Evolutionary conservation across 2,113 vertebrate genomes (phyloP).

Genomic region (Phoenicopterus ruber): DNA sequence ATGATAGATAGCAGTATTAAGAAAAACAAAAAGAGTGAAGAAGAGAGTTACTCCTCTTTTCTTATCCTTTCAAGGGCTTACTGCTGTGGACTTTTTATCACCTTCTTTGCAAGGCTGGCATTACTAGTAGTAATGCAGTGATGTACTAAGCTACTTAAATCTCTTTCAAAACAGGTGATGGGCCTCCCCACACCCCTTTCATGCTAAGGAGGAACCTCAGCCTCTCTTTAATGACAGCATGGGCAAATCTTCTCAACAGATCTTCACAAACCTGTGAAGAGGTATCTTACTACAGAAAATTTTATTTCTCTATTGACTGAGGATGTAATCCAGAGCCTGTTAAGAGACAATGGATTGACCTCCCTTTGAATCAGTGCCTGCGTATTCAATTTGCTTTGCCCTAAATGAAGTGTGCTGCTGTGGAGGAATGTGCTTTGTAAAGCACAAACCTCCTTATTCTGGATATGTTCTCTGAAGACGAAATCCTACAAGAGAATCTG

Average conservation of each 20-base stretch:
- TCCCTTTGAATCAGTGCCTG: not conserved
- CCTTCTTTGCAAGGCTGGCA: not conserved
- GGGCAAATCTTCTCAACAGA: not conserved
- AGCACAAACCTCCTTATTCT: not conserved
- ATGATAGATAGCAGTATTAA: not conserved
- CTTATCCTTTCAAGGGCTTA: not conserved
- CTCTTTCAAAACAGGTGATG: not conserved
- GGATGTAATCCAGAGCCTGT: not conserved
- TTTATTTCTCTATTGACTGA: not conserved
- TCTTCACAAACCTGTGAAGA: not conserved
- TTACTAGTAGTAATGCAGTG: not conserved
- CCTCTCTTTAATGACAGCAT: not conserved
- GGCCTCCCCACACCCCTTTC: not conserved
- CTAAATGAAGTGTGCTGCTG: not conserved
- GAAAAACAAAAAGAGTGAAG: not conserved
- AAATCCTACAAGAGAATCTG: not conserved
- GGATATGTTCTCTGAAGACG: not conserved
- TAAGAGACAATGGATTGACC: not conserved
- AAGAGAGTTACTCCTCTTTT: not conserved
- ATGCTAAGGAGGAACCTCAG: not conserved
- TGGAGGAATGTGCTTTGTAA: not conserved
- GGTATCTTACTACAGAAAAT: not conserved
- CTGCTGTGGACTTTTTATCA: not conserved
- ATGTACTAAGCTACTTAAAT: not conserved
- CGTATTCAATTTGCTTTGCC: not conserved